Evolutionary conservation across 1,140 invertebrate genomes (phyloP).

Genomic region (Aphidius gifuensis): DNA sequence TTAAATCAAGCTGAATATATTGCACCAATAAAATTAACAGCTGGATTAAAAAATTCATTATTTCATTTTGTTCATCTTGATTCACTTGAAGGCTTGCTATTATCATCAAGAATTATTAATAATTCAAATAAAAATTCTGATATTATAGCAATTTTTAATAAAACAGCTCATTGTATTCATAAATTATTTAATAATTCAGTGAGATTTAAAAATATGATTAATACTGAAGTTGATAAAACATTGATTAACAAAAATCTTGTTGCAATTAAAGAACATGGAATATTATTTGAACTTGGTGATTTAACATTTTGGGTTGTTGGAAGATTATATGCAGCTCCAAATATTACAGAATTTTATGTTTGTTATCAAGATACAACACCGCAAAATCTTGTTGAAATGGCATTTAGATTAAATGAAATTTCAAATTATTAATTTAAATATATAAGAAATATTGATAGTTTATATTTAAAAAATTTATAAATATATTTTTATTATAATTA

Average conservation of each 20-base stretch:
- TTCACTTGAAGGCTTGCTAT: constrained; percentile 62
- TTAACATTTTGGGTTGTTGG: constrained; percentile 55
- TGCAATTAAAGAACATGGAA: constrained; percentile 73
- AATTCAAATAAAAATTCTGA: constrained; percentile 49
- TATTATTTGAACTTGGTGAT: constrained; percentile 60
- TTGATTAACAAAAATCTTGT: constrained; percentile 70
- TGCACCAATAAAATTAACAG: constrained; percentile 61
- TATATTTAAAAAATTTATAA: constrained; percentile 2
- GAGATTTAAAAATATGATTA: constrained; percentile 59
- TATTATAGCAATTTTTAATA: constrained; percentile 67
- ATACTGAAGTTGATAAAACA: constrained; percentile 59
- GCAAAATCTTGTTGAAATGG: constrained; percentile 78
- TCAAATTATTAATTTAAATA: constrained; percentile 21
- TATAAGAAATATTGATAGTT: not conserved
- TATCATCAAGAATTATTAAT: constrained; percentile 59
- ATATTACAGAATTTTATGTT: constrained; percentile 72
- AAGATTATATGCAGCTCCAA: constrained; percentile 67
- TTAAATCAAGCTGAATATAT: constrained; percentile 69
- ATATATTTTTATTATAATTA: not conserved
- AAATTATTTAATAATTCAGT: constrained; percentile 68
- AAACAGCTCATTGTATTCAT: constrained; percentile 67
- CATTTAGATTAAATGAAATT: constrained; percentile 62
- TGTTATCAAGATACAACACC: constrained; percentile 76
- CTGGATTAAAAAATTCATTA: constrained; percentile 64
- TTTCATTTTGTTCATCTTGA: constrained; percentile 70